Evolutionary conservation across 2,797 vertebrate species (phyloP), one percentile per base, ranked within the genome.

Genomic region (Atherinosoma microstoma): DNA sequence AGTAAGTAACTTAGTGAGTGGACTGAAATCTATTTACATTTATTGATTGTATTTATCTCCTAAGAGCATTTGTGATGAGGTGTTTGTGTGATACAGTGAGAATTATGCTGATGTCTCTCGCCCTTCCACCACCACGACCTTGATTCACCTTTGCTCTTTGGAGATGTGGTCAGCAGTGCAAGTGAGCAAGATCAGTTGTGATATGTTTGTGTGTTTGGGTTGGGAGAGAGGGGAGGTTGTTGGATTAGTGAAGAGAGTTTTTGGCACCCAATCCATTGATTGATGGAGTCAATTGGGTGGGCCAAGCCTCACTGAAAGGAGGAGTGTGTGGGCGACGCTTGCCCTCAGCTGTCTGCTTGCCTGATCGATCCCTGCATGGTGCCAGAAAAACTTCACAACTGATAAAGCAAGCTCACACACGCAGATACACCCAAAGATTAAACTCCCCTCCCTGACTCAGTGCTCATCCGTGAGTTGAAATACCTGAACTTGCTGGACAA

Each of bases 241-340:
- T 85, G 84, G 77, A 90, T 88, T 77, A 82, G 64, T 64, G 58
- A 76, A 80, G 82, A 83, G 78, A 75, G 78, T 83, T 85, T 81
- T 88, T 92, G 86, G 86, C 84, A 84, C 73, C 88, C 87, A 85
- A 87, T 87, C 83, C 83, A 70, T 70, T 93, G 91, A 94, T 92
- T 89, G 85, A 94, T 93, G 80, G 67, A 49, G 79, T 84, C 61
- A 82, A 86, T 90, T 89, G 87, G 87, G 91, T 91, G 89, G 91
- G 84, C 90, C 75, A 49, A 66, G 58, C 63, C 72, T 89, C 66
- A 85, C 66, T 64, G 83, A 84, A 76, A 83, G 84, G 58, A 87
- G 88, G 83, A 84, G 83, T 84, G 84, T 60, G 72, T 76, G 79
- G 75, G 71, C 83, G 83, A 87, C 63, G 76, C 85, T 77, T 85